Evolutionary conservation across 2,797 vertebrate species (phyloP).

Genomic region (Alauda arvensis): DNA sequence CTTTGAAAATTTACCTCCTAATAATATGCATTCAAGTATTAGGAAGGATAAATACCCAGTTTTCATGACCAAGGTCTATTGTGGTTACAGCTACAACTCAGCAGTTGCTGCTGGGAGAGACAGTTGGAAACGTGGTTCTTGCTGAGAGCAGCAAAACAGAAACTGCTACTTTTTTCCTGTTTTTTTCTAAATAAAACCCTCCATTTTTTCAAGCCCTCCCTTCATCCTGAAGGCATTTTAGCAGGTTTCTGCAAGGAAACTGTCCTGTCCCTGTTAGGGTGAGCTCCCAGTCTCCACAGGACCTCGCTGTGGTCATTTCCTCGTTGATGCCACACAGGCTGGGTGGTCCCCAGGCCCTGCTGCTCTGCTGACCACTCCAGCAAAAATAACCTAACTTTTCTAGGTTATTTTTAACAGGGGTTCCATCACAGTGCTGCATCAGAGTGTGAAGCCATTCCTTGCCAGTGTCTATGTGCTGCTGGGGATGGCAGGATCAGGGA

Average conservation of each 20-base stretch:
- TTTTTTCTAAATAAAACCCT: neutral
- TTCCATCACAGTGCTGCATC: accelerated
- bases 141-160: conserved; percentile 34
- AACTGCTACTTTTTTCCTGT: neutral
- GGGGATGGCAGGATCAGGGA: neutral
- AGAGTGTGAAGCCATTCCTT: neutral
- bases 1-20: neutral
- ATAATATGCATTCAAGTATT: neutral
- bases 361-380: neutral
- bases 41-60: neutral
- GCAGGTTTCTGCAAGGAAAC: neutral
- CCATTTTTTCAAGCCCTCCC: neutral
- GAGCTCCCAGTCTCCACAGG: neutral
- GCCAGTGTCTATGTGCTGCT: accelerated
- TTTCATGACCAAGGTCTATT: neutral
- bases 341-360: accelerated
- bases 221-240: neutral
- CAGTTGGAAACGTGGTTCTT: neutral
- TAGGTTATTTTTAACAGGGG: neutral
- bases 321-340: neutral
- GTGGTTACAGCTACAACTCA: neutral
- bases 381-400: neutral
- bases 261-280: neutral
- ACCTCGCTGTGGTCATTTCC: accelerated
- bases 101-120: neutral